Base-by-base conservation (phyloP, 2,797 vertebrate species). In the Pygocentrus nattereri region DNA sequence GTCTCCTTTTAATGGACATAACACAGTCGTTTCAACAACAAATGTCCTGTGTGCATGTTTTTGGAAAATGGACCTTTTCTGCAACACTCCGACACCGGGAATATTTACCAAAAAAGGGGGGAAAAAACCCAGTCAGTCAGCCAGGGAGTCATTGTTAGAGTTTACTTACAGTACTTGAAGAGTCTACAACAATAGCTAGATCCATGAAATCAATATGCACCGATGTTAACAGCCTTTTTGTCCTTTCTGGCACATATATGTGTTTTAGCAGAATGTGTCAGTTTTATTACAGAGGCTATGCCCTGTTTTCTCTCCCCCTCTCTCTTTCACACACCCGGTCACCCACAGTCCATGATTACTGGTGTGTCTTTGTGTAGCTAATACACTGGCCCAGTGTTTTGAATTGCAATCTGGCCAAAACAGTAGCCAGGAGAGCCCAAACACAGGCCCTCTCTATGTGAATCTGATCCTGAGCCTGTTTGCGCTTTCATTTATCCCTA, bases 401-500 rank as follows among this genome's bases (percentile, higher is more conserved):
- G 76, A 80, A 80, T 70, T 69, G 70, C 74, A 70, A 67, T 83
- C 78, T 84, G 79, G 72, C 78, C 68, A 74, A n/a, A 44, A 58
- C 67, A 71, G 77, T 64, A 75, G 69, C 64, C 61, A 62, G 79
- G 38, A 79, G 71, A 83, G 80, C 61, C 38, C 15, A 56, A 58
- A 65, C 74, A 81, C 79, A 80, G 69, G 75, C 41, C 78, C 72
- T 76, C 74, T 81, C 78, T 83, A 78, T 84, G 76, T 75, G 81
- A 65, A 54, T 79, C 80, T 85, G 84, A 84, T 85, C 74, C 67
- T 56, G 44, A 76, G 81, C 30, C 47, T 81, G 82, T 86, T 86
- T 85, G 76, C 80, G 58, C 54, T 79, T 78, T 85, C 50, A 85
- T 86, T 85, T 80, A 56, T 79, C 70, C 56, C 79, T 70, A 86